Percentiles rank a stretch among this genome's conserved stretches.
These are phyloP conservation scores for Lepeophtheirus nordmannii DNA, from an alignment of 2,888 invertebrate genomes.

Conservation along the genomic window DNA sequence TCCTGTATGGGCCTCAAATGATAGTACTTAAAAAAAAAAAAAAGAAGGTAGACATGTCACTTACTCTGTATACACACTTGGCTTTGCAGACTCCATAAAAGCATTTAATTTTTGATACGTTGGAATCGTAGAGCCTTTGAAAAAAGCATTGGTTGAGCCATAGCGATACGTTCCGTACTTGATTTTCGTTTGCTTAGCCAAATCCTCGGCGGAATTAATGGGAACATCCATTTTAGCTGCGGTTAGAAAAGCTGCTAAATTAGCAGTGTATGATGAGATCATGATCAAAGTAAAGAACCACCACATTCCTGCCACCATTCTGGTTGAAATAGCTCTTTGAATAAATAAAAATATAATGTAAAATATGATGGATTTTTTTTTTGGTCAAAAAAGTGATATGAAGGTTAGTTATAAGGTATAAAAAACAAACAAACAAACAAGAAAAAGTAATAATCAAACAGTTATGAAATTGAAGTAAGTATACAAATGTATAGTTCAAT, in stretches of 20 bases:
- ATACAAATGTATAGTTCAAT: no score
- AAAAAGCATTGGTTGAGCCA: slow-evolving; percentile 87
- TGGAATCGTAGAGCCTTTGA: slow-evolving; percentile 84
- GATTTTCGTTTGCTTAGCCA: slow-evolving; percentile 89
- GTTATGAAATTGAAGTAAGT: no score
- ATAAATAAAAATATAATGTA: slow-evolving; percentile 2
- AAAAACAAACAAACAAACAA: no score
- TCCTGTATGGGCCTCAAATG: no score
- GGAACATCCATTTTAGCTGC: slow-evolving; percentile 84
- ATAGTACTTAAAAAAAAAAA: no score
- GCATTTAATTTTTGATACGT: slow-evolving; percentile 91
- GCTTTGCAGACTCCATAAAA: slow-evolving; percentile 74
- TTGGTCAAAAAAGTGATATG: no score
- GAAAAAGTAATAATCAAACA: no score
- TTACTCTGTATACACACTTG: slow-evolving; percentile 55
- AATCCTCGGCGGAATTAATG: slow-evolving; percentile 84
- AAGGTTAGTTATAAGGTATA: neutral
- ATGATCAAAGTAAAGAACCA: slow-evolving; percentile 91
- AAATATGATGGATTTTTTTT: neutral
- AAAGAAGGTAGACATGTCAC: no score
- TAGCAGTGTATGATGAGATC: slow-evolving; percentile 94
- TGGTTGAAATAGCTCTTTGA: slow-evolving; percentile 62
- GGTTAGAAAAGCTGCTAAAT: slow-evolving; percentile 75
- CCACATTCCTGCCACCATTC: slow-evolving; percentile 79
- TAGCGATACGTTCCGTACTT: slow-evolving; percentile 82